Conservation (phyloP, 2,888 invertebrate species). For the Papilio elwesi region DNA sequence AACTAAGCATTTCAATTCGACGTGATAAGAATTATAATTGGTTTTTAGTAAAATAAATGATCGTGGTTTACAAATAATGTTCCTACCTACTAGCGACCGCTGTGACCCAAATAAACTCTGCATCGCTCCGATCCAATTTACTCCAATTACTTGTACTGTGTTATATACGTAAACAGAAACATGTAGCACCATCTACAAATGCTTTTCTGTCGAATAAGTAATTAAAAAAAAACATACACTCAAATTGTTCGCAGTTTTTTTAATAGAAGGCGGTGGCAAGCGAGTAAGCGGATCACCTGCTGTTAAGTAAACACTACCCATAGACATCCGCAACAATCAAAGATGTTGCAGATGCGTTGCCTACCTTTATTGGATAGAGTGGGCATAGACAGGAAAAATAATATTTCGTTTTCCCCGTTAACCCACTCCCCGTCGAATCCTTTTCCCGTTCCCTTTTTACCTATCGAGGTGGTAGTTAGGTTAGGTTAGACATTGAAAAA, state of each 20-base stretch:
- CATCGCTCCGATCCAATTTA: slow-evolving; percentile 74
- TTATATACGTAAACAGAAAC: slow-evolving; percentile 27
- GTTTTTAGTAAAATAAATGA: slow-evolving; percentile 2
- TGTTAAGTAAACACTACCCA: too few species aligned
- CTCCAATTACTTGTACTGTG: slow-evolving; percentile 65
- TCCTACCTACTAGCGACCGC: slow-evolving; percentile 51
- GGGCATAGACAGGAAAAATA: too few species aligned
- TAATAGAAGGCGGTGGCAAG: background rate
- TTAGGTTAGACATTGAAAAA: too few species aligned
- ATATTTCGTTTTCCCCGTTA: too few species aligned
- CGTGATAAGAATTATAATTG: background rate
- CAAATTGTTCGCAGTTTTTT: slow-evolving; percentile 22
- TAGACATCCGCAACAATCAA: too few species aligned
- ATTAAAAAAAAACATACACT: slow-evolving; percentile 19
- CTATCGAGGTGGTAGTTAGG: too few species aligned
- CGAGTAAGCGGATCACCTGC: too few species aligned
- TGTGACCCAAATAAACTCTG: slow-evolving; percentile 74
- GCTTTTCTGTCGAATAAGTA: slow-evolving; percentile 31
- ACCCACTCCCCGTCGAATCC: too few species aligned
- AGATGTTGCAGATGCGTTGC: too few species aligned
- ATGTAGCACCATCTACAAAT: slow-evolving; percentile 29
- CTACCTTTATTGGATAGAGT: too few species aligned
- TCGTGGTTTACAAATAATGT: slow-evolving; percentile 61
- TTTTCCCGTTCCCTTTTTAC: too few species aligned
- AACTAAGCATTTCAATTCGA: background rate